phyloP scores from a whole-genome alignment of 2,113 vertebrate species.

The Tympanuchus pallidicinctus region DNA sequence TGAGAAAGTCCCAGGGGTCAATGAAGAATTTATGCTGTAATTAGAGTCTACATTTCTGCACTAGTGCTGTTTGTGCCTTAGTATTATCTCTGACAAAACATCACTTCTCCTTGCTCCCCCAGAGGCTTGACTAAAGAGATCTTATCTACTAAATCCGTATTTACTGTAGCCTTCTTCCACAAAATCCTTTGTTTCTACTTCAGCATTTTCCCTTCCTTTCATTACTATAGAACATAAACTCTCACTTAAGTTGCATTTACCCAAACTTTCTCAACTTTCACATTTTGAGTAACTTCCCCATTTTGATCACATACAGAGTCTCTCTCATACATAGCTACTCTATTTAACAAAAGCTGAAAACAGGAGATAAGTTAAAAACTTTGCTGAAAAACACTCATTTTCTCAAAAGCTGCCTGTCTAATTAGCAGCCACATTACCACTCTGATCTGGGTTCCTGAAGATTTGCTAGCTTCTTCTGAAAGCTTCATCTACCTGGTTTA shows the following conservation, averaged over 20 bases:
- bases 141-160: slow-evolving; percentile 46
- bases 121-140: slow-evolving; percentile 47
- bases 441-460: background rate
- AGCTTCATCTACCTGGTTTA: background rate
- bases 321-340: background rate
- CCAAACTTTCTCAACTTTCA: background rate
- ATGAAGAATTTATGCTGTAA: slow-evolving; percentile 53
- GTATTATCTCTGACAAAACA: slow-evolving; percentile 60
- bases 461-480: background rate
- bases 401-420: background rate
- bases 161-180: slow-evolving; percentile 24
- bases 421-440: background rate
- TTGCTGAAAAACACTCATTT: background rate
- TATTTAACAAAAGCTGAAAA: background rate
- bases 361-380: background rate
- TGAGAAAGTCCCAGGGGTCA: slow-evolving; percentile 27
- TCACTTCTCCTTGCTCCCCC: slow-evolving; percentile 37
- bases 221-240: slow-evolving; percentile 10
- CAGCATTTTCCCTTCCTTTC: slow-evolving; percentile 28
- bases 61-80: slow-evolving; percentile 46
- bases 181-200: slow-evolving; percentile 41
- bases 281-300: background rate
- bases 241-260: slow-evolving; percentile 18
- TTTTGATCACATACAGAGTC: background rate
- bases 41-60: slow-evolving; percentile 44